Percentiles rank a stretch among this genome's conserved stretches.
Conservation (phyloP, 2,797 vertebrate species). For the Dromococcyx pavoninus region DNA sequence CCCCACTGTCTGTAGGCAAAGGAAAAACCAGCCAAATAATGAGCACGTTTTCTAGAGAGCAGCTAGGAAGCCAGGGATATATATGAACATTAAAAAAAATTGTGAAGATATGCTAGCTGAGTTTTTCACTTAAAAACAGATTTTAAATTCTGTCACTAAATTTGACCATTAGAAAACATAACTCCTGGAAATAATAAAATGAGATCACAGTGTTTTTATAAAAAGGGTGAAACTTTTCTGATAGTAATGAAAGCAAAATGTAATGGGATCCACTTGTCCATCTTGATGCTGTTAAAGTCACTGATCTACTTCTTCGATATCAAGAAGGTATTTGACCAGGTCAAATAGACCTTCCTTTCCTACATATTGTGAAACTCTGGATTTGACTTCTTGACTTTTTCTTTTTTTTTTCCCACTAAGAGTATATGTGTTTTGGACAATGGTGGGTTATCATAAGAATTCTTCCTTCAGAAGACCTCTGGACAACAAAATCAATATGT, state of each 20-base stretch:
- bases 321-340: neutral
- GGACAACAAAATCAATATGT: neutral
- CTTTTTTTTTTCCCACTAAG: neutral
- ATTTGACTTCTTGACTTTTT: neutral
- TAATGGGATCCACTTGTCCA: constrained; percentile 45
- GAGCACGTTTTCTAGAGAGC: neutral
- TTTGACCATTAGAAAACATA: neutral
- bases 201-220: constrained; percentile 28
- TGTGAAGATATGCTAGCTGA: neutral
- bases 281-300: neutral
- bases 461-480: neutral
- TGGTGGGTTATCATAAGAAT: neutral
- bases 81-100: neutral
- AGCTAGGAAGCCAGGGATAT: neutral
- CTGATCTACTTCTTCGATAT: constrained; percentile 20
- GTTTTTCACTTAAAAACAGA: constrained; percentile 18
- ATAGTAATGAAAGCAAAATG: constrained; percentile 41
- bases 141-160: neutral
- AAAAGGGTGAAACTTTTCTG: constrained; percentile 18
- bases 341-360: neutral
- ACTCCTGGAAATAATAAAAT: constrained; percentile 58
- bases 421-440: neutral
- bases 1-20: neutral
- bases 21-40: neutral
- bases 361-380: neutral